Evolutionary conservation across 2,888 invertebrate species (phyloP), one percentile per base, ranked within the genome.

Genomic region (Zhengitettix transpicula): DNA sequence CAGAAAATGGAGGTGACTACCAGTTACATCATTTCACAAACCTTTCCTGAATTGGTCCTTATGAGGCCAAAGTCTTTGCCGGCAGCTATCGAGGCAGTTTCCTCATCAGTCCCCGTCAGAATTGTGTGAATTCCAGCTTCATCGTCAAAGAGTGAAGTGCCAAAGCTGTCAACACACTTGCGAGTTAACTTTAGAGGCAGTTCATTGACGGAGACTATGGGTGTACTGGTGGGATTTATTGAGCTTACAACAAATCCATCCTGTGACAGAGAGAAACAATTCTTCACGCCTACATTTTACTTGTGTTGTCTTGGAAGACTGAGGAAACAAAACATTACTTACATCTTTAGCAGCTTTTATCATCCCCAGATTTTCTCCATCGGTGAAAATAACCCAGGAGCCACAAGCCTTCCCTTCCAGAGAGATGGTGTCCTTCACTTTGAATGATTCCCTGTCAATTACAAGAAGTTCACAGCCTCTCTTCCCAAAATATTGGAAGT

Each of bases 11-110:
- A 28, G 28, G 28, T 12, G 14, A 51, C 1, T n/a, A n/a, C 10
- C 16, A 53, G 28, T 53, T 53, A 53, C 28, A 17, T 16, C 14
- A 10, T 53, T 53, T 10, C 1, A 17, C n/a, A 17, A 16, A 88
- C 88, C 78, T 90, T 90, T 64, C 95, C 95, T 58, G 85, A 84
- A n/a, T 81, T 76, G 9, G 92, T 93, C 67, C 84, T 82, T 7
- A 95, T 77, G 52, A 96, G 74, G 1, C 87, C 88, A 72, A 97
- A 96, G 67, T 96, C 95, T 72, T 93, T 94, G 40, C 94, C 95
- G 53, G 89, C 85, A 53, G 82, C 81, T 58, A 96, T 84, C 56
- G 81, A 80, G 12, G 81, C 75, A 1, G 89, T 79, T 66, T 93
- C 93, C 67, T 93, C 90, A 65, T 93, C 92, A 65, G 83, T 75